Evolutionary conservation across 2,888 invertebrate genomes (phyloP), one percentile per base, ranked within the genome.

Genomic region (Caenorhabditis uteleia): DNA sequence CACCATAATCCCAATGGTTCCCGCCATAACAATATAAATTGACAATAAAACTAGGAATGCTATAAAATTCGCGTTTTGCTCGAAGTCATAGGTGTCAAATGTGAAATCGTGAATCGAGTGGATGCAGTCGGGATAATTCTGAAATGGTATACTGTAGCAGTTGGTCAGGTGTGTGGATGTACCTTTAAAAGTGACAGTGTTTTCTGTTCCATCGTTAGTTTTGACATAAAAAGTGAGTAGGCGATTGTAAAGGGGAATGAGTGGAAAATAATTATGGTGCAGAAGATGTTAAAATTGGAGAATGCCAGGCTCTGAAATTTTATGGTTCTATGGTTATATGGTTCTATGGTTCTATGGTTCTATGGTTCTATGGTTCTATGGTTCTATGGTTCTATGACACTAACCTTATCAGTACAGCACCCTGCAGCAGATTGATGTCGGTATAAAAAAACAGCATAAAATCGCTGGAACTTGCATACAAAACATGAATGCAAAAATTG

Each of bases 381-480:
- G n/a, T n/a, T n/a, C n/a, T n/a, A n/a, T n/a, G n/a, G n/a, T n/a
- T n/a, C n/a, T n/a, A n/a, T n/a, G n/a, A n/a, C n/a, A n/a, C n/a
- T 44, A 40, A 57, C 47, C 21, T 47, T 42, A 26, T 48, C 54
- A 5, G 59, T 47, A 21, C 46, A 49, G 20, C 50, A 50, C 14
- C 48, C 27, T 1, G 53, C 53, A 1, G 54, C 53, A 0, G 54
- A 48, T 25, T 53, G 53, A 25, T 50, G 53, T 16, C 59, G 48
- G 23, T 54, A 60, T 26, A n/a, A 53, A 43, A 29, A 60, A 60
- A 16, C 59, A 60, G 1, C 48, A 45, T 12, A 60, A 40, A 8
- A 60, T 39, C 0, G 59, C 59, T 8, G 59, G 59, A 2, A 60
- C 54, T 54, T 60, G 59, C 10, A 60, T 16, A 20, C 53, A 54